Conservation (phyloP, 2,888 invertebrate species). For the Glaucopsyche alexis region DNA sequence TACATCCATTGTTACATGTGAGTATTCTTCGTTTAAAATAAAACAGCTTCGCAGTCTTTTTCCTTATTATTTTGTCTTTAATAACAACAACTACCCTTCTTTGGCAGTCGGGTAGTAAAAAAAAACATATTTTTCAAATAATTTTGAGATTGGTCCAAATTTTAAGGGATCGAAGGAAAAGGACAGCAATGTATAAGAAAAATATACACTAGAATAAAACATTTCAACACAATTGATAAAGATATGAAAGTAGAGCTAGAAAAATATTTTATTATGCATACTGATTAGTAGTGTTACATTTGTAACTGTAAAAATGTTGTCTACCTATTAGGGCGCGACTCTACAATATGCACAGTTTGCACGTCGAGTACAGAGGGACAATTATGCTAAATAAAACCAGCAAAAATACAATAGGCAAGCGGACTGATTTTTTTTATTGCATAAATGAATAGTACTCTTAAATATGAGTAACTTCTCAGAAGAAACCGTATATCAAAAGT, state of each 20-base stretch:
- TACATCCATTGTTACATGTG: not conserved
- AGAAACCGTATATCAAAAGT: no score
- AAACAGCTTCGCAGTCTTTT: constrained; percentile 61
- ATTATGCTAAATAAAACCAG: no score
- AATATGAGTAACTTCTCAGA: no score
- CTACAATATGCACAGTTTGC: not conserved
- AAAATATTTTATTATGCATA: not conserved
- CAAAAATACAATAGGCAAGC: no score
- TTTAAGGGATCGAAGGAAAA: constrained; percentile 46
- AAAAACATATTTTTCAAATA: not conserved
- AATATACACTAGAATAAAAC: not conserved
- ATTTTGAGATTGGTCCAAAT: constrained; percentile 22
- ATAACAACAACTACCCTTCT: constrained; percentile 14
- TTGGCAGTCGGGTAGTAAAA: not conserved
- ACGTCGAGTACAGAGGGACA: not conserved
- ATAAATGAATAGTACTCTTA: no score
- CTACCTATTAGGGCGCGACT: not conserved
- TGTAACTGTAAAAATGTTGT: not conserved
- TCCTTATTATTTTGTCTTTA: constrained; percentile 57
- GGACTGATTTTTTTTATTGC: no score
- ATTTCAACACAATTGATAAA: not conserved
- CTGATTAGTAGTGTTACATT: not conserved
- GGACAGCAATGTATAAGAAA: constrained; percentile 39
- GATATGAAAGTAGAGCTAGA: not conserved
- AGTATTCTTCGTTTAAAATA: not conserved